Conservation (phyloP, 2,797 vertebrate genomes). For the Phrynocephalus forsythii region DNA sequence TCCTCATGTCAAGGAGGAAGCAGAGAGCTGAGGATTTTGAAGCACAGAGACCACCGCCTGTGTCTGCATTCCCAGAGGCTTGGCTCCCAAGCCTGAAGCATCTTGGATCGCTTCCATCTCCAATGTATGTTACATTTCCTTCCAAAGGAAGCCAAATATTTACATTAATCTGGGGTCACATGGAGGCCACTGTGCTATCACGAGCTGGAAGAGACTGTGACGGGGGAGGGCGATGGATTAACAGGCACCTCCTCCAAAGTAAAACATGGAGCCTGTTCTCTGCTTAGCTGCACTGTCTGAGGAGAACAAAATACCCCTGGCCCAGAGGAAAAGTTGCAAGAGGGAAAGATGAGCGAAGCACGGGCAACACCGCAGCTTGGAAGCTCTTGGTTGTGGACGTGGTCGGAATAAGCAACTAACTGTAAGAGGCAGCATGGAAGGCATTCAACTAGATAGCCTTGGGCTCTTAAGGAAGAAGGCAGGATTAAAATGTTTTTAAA, state of each 20-base stretch:
- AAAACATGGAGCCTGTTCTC: rapidly evolving
- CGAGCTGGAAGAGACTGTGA: conserved; percentile 48
- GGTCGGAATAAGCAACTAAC: not conserved
- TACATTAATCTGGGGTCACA: conserved; percentile 69
- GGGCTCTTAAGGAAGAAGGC: too few species aligned
- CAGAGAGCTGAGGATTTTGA: not conserved
- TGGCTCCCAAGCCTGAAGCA: conserved; percentile 46
- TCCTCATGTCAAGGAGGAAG: rapidly evolving
- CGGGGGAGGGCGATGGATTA: conserved; percentile 25
- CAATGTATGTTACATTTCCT: conserved; percentile 71
- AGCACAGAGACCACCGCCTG: not conserved
- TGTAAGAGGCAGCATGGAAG: not conserved
- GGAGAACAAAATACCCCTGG: not conserved
- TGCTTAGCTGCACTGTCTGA: rapidly evolving
- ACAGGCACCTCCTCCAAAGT: conserved; percentile 7
- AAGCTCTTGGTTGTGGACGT: not conserved
- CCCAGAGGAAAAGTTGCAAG: rapidly evolving
- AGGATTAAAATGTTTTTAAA: too few species aligned
- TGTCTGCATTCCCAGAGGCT: conserved; percentile 44
- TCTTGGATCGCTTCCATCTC: conserved; percentile 69
- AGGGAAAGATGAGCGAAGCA: rapidly evolving
- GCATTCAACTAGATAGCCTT: not conserved
- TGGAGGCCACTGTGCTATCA: conserved; percentile 51
- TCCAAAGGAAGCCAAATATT: conserved; percentile 73
- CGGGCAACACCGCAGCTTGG: not conserved